Conservation (phyloP, 1,140 invertebrate species). For the Melanaphis sacchari region DNA sequence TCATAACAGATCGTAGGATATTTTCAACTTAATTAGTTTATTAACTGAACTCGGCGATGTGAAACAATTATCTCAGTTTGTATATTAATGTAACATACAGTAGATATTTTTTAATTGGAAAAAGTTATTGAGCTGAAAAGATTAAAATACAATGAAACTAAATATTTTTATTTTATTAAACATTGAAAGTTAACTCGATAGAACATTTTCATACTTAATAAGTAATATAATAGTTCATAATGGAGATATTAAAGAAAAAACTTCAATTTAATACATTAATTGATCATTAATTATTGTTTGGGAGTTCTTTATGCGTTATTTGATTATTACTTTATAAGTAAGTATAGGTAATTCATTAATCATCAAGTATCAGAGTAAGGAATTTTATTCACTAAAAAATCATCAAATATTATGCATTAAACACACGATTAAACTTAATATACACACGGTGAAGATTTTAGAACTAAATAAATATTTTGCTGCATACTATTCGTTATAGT, state of each 20-base stretch:
- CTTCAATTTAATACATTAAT: not conserved
- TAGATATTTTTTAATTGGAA: slow-evolving; percentile 10
- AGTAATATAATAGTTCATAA: not conserved
- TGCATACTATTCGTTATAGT: no score
- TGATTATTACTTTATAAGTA: no score
- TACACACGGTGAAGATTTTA: no score
- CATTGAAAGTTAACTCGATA: not conserved
- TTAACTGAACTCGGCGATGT: not conserved
- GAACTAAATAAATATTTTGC: no score
- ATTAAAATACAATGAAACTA: not conserved
- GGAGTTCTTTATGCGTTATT: not conserved
- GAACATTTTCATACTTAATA: not conserved
- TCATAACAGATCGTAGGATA: no score
- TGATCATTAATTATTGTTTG: not conserved
- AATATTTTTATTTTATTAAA: not conserved
- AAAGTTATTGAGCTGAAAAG: not conserved
- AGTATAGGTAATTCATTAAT: no score
- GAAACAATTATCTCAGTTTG: not conserved
- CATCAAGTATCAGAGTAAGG: no score
- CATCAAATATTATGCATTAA: no score
- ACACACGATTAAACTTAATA: no score
- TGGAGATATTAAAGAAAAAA: not conserved
- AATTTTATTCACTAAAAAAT: no score
- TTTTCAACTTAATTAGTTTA: no score
- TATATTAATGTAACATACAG: not conserved